These are phyloP conservation scores for Protobothrops mucrosquamatus DNA, from an alignment of 2,113 vertebrate species.

Conservation along the genomic window DNA sequence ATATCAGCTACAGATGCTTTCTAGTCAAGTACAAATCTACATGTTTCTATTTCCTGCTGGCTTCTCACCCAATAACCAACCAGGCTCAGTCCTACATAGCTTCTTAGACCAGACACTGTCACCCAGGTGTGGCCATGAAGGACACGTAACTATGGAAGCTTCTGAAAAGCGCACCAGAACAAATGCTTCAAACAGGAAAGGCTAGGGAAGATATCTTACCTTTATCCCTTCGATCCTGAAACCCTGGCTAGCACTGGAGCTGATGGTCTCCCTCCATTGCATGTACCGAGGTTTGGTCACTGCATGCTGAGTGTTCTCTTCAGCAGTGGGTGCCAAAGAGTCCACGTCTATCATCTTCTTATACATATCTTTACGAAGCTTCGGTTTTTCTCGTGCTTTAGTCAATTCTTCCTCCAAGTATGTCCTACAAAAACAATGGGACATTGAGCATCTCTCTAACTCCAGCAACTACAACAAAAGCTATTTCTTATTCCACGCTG, in stretches of 20 bases:
- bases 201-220: constrained; percentile 67
- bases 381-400: constrained; percentile 89
- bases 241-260: constrained; percentile 92
- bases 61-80: background rate
- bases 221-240: constrained; percentile 98
- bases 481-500: background rate
- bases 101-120: background rate
- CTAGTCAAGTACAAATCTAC: background rate
- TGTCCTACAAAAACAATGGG: constrained; percentile 73
- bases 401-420: constrained; percentile 95
- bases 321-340: constrained; percentile 80
- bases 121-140: background rate
- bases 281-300: constrained; percentile 97
- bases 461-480: background rate
- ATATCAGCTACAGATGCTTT: too few species aligned
- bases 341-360: constrained; percentile 97
- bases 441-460: background rate
- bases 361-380: constrained; percentile 92
- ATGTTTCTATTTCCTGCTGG: background rate
- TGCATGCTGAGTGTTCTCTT: constrained; percentile 82
- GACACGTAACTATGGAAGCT: background rate
- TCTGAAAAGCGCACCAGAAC: background rate
- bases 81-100: background rate
- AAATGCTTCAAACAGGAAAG: background rate
- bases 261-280: constrained; percentile 98